These are phyloP conservation scores for Seriola dumerili DNA, from an alignment of 2,113 vertebrate species.

Conservation along the genomic window DNA sequence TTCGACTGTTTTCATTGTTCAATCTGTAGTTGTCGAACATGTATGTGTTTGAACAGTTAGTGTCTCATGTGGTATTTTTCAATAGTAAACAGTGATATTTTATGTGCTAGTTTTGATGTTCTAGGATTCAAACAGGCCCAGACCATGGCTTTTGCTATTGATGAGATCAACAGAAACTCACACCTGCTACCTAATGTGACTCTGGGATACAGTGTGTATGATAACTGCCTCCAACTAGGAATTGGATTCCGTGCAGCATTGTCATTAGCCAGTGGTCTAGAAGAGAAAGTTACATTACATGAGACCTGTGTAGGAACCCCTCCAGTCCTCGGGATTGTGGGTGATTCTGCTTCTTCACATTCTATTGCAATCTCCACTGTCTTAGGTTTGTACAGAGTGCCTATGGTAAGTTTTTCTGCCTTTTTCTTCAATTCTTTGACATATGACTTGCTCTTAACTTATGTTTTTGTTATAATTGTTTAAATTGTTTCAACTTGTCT, in stretches of 20 bases:
- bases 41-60: neutral
- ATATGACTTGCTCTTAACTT: too few relatives aligned
- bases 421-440: rapidly evolving
- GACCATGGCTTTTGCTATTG: slow-evolving; percentile 69
- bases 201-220: slow-evolving; percentile 77
- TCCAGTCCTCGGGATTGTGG: slow-evolving; percentile 77
- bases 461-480: too few relatives aligned
- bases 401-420: slow-evolving; percentile 67
- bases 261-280: slow-evolving; percentile 68
- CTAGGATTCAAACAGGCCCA: slow-evolving; percentile 67
- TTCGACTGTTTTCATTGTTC: neutral
- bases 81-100: neutral
- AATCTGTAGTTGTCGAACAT: neutral
- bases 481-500: too few relatives aligned
- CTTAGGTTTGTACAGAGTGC: slow-evolving; percentile 75
- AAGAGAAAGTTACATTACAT: slow-evolving; percentile 39
- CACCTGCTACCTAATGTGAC: slow-evolving; percentile 66
- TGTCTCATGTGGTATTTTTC: neutral
- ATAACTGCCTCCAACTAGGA: slow-evolving; percentile 69
- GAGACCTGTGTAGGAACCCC: slow-evolving; percentile 64
- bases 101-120: slow-evolving; percentile 57
- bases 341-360: slow-evolving; percentile 75
- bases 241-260: slow-evolving; percentile 74
- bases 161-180: slow-evolving; percentile 62
- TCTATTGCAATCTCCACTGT: slow-evolving; percentile 78